phyloP scores from a whole-genome alignment of 2,797 vertebrate genomes.

The Silurus aristotelis region DNA sequence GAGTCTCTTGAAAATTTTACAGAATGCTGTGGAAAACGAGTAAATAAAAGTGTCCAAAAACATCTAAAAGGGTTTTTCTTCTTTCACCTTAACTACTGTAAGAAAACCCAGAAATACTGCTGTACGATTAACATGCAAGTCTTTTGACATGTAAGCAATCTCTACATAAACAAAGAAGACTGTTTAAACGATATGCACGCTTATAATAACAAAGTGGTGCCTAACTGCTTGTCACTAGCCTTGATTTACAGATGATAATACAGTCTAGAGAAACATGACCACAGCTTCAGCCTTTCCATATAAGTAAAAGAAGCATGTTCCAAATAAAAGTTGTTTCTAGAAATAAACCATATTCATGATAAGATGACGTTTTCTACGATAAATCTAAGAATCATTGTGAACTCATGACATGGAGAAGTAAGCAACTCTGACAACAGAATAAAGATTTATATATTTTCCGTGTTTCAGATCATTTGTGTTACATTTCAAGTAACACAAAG shows the following conservation, averaged over 20 bases:
- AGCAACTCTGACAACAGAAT: constrained; percentile 7
- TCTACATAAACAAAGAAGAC: constrained; percentile 21
- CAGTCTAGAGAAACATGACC: constrained; percentile 8
- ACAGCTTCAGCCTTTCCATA: constrained; percentile 16
- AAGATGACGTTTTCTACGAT: neutral
- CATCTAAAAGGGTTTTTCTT: neutral
- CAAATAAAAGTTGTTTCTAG: neutral
- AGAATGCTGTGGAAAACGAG: neutral
- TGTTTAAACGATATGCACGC: constrained; percentile 21
- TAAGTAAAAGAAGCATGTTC: constrained; percentile 9
- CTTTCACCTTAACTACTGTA: neutral
- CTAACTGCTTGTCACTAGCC: constrained; percentile 19
- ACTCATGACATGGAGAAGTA: neutral
- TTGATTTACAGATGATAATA: constrained; percentile 34
- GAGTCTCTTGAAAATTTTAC: neutral
- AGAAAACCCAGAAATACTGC: constrained; percentile 3
- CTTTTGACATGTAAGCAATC: constrained; percentile 26
- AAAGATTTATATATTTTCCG: neutral
- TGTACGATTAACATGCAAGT: constrained; percentile 13
- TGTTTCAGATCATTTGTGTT: neutral
- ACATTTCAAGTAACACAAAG: neutral
- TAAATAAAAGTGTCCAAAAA: neutral
- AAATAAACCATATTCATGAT: constrained; percentile 13
- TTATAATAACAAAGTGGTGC: constrained; percentile 32
- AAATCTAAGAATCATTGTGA: constrained; percentile 15